Conservation (phyloP, 2,888 invertebrate species). For the Physocephala rufipes region DNA sequence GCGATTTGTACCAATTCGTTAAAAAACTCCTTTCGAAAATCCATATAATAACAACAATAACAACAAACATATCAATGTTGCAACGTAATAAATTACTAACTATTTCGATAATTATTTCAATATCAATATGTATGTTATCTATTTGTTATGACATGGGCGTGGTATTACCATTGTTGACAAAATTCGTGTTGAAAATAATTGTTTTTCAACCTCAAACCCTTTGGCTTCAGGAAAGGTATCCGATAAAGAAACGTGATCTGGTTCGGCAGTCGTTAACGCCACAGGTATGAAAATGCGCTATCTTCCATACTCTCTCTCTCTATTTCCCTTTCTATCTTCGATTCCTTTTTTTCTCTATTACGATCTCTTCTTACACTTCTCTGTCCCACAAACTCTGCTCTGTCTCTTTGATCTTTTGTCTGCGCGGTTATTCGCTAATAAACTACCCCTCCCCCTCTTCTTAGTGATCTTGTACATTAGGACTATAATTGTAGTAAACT, state of each 20-base stretch:
- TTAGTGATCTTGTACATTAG: no score
- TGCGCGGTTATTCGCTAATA: neutral
- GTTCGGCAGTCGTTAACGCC: constrained; percentile 70
- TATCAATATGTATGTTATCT: constrained; percentile 12
- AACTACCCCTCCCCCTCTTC: neutral
- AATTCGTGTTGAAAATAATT: constrained; percentile 34
- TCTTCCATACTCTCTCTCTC: constrained; percentile 12
- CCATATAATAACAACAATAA: constrained; percentile 18
- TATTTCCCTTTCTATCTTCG: constrained; percentile 14
- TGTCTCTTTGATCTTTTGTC: neutral
- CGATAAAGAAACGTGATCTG: constrained; percentile 84
- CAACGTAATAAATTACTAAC: constrained; percentile 29
- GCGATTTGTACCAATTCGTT: no score
- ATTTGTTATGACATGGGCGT: constrained; percentile 18
- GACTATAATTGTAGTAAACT: no score
- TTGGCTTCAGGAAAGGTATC: constrained; percentile 75
- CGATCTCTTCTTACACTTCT: neutral
- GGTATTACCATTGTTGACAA: constrained; percentile 22
- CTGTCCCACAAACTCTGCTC: neutral
- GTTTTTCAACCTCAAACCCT: constrained; percentile 49
- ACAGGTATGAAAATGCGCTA: constrained; percentile 53
- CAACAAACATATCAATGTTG: constrained; percentile 37
- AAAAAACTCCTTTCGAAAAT: neutral
- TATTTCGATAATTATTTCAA: neutral
- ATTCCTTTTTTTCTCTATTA: constrained; percentile 6